Conservation (phyloP, 2,797 vertebrate genomes). For the Helicolenus hilgendorfi region DNA sequence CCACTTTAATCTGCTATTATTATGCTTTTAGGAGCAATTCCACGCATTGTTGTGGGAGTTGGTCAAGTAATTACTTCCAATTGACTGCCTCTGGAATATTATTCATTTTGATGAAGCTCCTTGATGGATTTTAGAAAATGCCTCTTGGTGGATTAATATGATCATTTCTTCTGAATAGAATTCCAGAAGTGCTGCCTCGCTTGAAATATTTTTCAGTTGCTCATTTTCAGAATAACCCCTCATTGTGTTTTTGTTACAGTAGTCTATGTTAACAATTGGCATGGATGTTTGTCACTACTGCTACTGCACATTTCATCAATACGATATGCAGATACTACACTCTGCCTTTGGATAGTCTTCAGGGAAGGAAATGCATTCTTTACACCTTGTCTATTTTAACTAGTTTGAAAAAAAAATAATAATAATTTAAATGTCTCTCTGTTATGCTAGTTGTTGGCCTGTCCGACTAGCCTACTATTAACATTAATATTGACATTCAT, state of each 20-base stretch:
- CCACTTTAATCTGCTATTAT: slow-evolving; percentile 67
- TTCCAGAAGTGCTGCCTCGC: slow-evolving; percentile 21
- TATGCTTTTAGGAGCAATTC: slow-evolving; percentile 78
- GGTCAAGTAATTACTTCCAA: slow-evolving; percentile 83
- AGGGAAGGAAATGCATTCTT: background rate
- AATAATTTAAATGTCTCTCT: background rate
- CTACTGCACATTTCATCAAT: background rate
- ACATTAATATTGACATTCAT: background rate
- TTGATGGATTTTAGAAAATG: slow-evolving; percentile 63
- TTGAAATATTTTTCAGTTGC: slow-evolving; percentile 29
- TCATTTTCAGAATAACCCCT: slow-evolving; percentile 18
- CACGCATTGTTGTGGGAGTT: slow-evolving; percentile 66
- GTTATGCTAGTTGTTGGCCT: too few relatives aligned
- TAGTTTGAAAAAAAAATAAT: background rate
- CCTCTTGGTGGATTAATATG: slow-evolving; percentile 59
- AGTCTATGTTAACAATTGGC: background rate
- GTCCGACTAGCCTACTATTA: too few relatives aligned
- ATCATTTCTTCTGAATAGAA: slow-evolving; percentile 62
- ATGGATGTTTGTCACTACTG: background rate
- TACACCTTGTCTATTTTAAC: background rate
- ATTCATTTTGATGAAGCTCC: slow-evolving; percentile 67
- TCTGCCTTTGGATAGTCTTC: background rate
- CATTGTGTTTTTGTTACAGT: background rate
- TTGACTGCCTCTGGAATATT: slow-evolving; percentile 77
- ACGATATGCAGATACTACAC: background rate